Conservation (phyloP, 2,797 vertebrate genomes). For the Erethizon dorsatum region DNA sequence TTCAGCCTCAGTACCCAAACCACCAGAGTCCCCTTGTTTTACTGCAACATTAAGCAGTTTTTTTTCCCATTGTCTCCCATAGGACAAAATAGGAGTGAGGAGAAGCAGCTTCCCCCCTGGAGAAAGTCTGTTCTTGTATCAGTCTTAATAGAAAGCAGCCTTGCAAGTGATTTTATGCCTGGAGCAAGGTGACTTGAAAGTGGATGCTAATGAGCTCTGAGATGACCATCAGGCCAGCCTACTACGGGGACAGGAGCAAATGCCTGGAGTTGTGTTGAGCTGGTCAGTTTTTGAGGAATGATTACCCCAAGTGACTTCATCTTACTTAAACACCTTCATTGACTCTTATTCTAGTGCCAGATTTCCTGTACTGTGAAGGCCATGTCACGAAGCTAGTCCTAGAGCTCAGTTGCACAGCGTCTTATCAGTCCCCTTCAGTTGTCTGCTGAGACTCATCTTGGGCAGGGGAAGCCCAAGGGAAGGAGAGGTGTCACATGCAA, state of each 20-base stretch:
- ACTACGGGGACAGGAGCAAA: not conserved
- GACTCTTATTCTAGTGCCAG: not conserved
- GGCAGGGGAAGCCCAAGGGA: not conserved
- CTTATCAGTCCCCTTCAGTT: not conserved
- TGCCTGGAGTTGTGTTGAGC: not conserved
- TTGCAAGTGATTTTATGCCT: not conserved
- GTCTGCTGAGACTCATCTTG: not conserved
- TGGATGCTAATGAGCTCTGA: not conserved
- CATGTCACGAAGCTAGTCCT: not conserved
- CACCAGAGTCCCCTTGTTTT: conserved; percentile 31
- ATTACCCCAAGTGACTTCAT: not conserved
- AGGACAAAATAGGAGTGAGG: not conserved
- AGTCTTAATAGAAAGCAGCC: conserved; percentile 2
- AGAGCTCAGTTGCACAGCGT: not conserved
- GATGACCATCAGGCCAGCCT: not conserved
- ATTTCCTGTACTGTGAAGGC: not conserved
- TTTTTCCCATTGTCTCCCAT: conserved; percentile 64
- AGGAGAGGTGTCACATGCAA: not conserved
- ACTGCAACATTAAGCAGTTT: not conserved
- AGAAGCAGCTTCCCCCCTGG: conserved; percentile 9
- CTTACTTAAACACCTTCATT: not conserved
- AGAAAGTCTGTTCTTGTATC: not conserved
- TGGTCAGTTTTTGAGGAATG: not conserved
- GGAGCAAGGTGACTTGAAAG: not conserved
- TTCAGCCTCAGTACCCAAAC: not conserved